Evolutionary conservation across 2,797 vertebrate genomes (phyloP).

Genomic region (Macrochelys suwanniensis): DNA sequence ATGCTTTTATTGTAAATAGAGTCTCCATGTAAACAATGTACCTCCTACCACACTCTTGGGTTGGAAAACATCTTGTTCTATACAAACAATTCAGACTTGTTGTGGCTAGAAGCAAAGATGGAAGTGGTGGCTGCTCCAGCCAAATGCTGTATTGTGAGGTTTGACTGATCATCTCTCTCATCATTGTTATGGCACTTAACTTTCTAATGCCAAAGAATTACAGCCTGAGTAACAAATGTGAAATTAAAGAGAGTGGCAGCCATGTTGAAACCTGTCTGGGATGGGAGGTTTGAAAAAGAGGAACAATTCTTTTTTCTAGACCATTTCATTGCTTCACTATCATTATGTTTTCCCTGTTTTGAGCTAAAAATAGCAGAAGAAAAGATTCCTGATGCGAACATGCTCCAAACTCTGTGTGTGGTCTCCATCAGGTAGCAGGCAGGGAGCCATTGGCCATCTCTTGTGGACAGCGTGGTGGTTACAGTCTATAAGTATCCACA

Average conservation of each 20-base stretch:
- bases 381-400: background rate
- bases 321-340: background rate
- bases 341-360: background rate
- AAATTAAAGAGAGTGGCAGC: background rate
- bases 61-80: background rate
- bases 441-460: background rate
- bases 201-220: background rate
- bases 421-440: background rate
- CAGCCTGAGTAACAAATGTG: background rate
- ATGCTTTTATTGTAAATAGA: background rate
- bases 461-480: fast-evolving
- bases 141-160: background rate
- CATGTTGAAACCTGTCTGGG: background rate
- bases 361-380: background rate
- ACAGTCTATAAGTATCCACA: background rate
- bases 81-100: background rate
- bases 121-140: background rate
- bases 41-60: background rate
- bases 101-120: background rate
- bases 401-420: background rate
- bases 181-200: background rate
- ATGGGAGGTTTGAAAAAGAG: background rate
- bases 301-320: background rate
- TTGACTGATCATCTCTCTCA: background rate
- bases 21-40: background rate